Base-by-base conservation (phyloP, 2,888 invertebrate species). In the Eupeodes luniger region DNA sequence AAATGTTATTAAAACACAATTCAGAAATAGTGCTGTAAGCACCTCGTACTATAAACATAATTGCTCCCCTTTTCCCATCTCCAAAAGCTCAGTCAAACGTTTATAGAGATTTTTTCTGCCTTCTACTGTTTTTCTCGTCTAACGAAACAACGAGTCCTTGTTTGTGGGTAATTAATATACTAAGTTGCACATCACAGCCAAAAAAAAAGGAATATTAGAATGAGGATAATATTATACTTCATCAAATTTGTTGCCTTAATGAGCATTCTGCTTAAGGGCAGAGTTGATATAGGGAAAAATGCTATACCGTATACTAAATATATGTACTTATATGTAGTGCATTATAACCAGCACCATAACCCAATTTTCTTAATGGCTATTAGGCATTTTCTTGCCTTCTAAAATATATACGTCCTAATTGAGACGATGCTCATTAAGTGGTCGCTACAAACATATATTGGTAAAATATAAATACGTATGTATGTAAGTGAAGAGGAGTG, bases 301-400 rank as follows among this genome's bases (percentile, higher is more conserved):
- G 6, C 6, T 7, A 40, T 40, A 36, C 36, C 36, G 0, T 7
- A 36, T 36, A 36, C 2, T 36, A 40, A 40, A 7, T 40, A 40
- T 40, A 40, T 62, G 69, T 62, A 36, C 5, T 27, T n/a, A 16
- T 9, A 27, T 14, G 11, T 12, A 27, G 2, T 19, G 61, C 66
- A 82, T 75, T 69, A 64, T 36, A 76, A 69, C 81, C 67, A 75
- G 81, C 81, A 81, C 92, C 92, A 93, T 93, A 93, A 92, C 91
- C 91, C 92, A 93, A 93, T 93, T 92, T 92, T 91, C 90, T 92
- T 93, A 93, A 93, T 93, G 93, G 93, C 92, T 92, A 92, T 92
- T 92, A 92, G 92, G 92, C 91, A 91, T 91, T 91, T 92, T 90
- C 89, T 81, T 83, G 84, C 83, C 67, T 64, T 84, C 80, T 27